Conservation (phyloP, 2,888 invertebrate species). For the Notodonta dromedarius region DNA sequence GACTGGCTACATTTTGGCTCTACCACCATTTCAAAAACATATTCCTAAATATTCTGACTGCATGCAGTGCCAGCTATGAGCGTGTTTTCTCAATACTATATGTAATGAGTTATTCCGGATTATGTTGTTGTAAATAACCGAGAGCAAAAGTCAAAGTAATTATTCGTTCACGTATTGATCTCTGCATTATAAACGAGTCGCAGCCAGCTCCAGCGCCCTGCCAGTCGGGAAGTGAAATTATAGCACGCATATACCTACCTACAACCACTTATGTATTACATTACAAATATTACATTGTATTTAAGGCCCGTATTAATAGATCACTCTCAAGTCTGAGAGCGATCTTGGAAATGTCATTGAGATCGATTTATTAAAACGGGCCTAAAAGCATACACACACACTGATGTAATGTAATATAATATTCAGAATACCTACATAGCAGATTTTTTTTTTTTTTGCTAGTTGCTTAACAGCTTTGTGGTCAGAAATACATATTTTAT, state of each 20-base stretch:
- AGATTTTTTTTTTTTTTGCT: too few relatives aligned
- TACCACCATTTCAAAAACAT: too few relatives aligned
- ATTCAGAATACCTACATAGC: too few relatives aligned
- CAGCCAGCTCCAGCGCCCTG: conserved; percentile 39
- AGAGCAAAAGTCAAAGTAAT: conserved; percentile 54
- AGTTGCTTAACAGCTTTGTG: too few relatives aligned
- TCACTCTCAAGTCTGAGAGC: too few relatives aligned
- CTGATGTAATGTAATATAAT: too few relatives aligned
- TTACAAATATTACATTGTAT: conserved; percentile 10
- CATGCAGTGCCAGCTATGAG: neutral
- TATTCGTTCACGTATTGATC: conserved; percentile 52
- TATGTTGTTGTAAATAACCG: conserved; percentile 30
- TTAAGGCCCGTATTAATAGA: neutral
- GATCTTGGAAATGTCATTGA: too few relatives aligned
- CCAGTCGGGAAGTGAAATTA: conserved; percentile 59
- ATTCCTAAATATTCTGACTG: too few relatives aligned
- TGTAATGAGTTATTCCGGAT: conserved; percentile 25
- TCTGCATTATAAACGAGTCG: conserved; percentile 51
- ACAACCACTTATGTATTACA: conserved; percentile 16
- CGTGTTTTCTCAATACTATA: conserved; percentile 9
- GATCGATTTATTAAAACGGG: too few relatives aligned
- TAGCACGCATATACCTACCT: conserved; percentile 47
- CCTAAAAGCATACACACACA: too few relatives aligned
- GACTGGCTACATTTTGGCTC: too few relatives aligned
- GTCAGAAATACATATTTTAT: too few relatives aligned